Evolutionary conservation across 2,888 invertebrate genomes (phyloP), one percentile per base, ranked within the genome.

Genomic region (Diplazon laetatorius): DNA sequence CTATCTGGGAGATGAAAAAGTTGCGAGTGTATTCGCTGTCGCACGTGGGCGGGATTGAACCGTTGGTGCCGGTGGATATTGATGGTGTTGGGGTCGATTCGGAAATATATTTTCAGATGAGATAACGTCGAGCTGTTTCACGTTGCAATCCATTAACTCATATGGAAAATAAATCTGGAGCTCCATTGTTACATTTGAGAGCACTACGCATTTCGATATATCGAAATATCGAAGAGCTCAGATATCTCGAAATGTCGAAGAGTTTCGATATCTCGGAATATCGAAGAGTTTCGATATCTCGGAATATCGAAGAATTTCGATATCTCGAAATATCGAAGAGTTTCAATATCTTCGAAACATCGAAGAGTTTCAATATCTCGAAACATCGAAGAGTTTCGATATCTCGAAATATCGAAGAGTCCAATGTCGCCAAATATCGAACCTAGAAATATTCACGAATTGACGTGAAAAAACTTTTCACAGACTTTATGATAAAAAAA

Each of bases 1-100:
- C 37, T 37, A 37, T 57, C 57, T 57, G 18, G 8, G 12, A 57
- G 18, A 57, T 57, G 57, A 57, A 14, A 57, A 37, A 57, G 18
- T 37, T 18, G 18, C 16, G 14, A 55, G 35, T 25, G 55, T 35
- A 50, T 50, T 50, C 5, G 10, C 50, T 48, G 18, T 6, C 18
- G 8, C 48, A 18, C 1, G 18, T 2, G 16, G 1, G 48, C 18
- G 18, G 10, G 48, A 18, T 20, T 48, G 20, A 16, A 6, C 30
- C 30, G 30, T 30, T 30, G 48, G 2, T 20, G 8, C 18, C 9
- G 9, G 2, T 22, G 22, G 22, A 22, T 22, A 50, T 50, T 30
- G 52, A 52, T 25, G 9, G 8, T 30, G 16, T 35, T 37, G 37
- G 18, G 18, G 30, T n/a, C 52, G 22, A n/a, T 52, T 30, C 30